phyloP scores from a whole-genome alignment of 2,113 vertebrate species.

The Lynx canadensis region DNA sequence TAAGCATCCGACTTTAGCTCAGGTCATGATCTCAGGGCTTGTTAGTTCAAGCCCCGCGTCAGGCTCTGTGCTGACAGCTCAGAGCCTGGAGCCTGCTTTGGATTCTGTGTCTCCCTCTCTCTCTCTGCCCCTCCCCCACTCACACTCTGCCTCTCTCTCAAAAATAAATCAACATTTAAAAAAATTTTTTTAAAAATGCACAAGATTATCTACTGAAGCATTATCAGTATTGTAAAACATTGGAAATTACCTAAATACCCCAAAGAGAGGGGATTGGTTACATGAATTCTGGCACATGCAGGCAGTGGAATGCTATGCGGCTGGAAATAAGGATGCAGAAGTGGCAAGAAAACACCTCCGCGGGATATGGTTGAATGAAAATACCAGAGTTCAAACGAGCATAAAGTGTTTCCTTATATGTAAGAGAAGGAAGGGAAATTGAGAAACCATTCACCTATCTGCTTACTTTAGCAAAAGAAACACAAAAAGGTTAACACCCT shows the following conservation, averaged over 20 bases:
- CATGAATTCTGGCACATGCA: rapidly evolving
- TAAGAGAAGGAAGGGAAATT: neutral
- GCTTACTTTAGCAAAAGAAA: neutral
- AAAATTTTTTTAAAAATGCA: neutral
- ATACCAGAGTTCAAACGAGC: no score
- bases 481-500: neutral
- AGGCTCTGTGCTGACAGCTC: no score
- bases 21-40: no score
- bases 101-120: no score
- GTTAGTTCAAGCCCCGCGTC: no score
- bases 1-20: no score
- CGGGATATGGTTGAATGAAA: neutral
- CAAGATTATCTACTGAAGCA: neutral
- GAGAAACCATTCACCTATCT: neutral
- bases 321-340: neutral
- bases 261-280: neutral
- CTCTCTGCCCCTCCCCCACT: no score
- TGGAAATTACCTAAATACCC: neutral
- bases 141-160: no score
- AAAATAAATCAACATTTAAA: no score
- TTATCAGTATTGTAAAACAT: no score
- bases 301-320: rapidly evolving
- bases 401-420: neutral
- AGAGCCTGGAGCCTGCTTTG: no score
- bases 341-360: neutral